Conservation (phyloP, 2,797 vertebrate genomes). For the Pteronotus mesoamericanus region DNA sequence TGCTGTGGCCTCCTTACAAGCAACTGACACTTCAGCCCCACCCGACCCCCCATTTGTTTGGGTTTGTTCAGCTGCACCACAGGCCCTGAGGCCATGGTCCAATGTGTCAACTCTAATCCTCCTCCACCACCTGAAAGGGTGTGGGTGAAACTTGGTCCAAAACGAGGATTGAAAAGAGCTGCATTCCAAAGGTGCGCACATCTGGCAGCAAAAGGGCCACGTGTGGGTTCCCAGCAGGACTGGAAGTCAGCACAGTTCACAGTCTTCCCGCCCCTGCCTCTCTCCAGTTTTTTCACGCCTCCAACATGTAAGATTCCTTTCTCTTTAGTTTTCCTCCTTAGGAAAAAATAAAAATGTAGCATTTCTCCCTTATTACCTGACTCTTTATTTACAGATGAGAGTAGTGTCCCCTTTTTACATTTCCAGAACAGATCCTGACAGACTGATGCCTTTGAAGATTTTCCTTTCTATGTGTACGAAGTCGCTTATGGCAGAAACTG, state of each 20-base stretch:
- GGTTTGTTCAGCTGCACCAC: background rate
- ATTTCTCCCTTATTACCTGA: background rate
- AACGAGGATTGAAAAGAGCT: background rate
- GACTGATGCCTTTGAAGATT: background rate
- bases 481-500: background rate
- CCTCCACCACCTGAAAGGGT: background rate
- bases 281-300: background rate
- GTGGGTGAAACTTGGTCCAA: background rate
- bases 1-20: background rate
- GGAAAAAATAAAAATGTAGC: background rate
- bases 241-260: background rate
- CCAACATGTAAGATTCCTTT: background rate
- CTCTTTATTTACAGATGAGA: background rate
- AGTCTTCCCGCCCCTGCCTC: rapidly evolving
- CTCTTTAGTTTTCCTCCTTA: background rate
- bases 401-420: background rate
- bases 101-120: background rate
- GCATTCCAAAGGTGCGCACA: background rate
- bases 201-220: background rate
- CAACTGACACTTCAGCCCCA: background rate
- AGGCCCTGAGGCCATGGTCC: rapidly evolving
- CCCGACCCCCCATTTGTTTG: background rate
- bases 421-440: background rate
- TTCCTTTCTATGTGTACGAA: background rate
- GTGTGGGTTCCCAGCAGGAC: rapidly evolving